Percentiles rank a stretch among this genome's conserved stretches.
phyloP scores from a whole-genome alignment of 2,113 vertebrate genomes.

The Balaenoptera acutorostrata region DNA sequence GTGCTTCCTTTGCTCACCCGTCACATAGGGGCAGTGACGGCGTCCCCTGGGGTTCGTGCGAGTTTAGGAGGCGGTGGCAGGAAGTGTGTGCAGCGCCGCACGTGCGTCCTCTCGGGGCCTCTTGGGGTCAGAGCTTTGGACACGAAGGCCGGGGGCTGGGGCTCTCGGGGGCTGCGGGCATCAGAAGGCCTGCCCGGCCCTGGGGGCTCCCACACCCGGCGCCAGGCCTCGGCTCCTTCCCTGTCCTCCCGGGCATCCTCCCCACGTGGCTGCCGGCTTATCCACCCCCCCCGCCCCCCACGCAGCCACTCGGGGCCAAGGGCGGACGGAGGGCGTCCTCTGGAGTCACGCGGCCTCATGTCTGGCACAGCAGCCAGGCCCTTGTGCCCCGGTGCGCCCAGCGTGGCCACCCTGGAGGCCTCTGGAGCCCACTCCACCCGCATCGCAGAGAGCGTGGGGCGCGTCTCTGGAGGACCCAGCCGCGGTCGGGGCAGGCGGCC shows the following conservation, averaged over 20 bases:
- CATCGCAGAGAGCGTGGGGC: background rate
- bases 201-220: background rate
- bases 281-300: background rate
- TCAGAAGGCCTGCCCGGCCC: background rate
- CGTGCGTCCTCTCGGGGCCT: rapidly evolving
- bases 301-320: background rate
- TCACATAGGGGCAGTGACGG: too few relatives aligned
- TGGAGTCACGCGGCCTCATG: rapidly evolving
- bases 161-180: rapidly evolving
- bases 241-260: background rate
- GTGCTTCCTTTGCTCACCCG: background rate
- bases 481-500: rapidly evolving
- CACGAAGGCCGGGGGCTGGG: rapidly evolving
- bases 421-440: rapidly evolving
- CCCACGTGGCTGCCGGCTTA: rapidly evolving
- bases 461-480: background rate
- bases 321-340: too few relatives aligned
- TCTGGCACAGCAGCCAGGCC: background rate
- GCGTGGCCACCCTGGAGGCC: background rate
- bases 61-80: too few relatives aligned
- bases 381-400: background rate
- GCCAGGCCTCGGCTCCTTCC: background rate
- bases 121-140: background rate
- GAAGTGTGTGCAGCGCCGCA: rapidly evolving
- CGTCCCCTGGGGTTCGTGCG: rapidly evolving